Conservation (phyloP, 2,888 invertebrate species). For the Caenorhabditis afra region DNA sequence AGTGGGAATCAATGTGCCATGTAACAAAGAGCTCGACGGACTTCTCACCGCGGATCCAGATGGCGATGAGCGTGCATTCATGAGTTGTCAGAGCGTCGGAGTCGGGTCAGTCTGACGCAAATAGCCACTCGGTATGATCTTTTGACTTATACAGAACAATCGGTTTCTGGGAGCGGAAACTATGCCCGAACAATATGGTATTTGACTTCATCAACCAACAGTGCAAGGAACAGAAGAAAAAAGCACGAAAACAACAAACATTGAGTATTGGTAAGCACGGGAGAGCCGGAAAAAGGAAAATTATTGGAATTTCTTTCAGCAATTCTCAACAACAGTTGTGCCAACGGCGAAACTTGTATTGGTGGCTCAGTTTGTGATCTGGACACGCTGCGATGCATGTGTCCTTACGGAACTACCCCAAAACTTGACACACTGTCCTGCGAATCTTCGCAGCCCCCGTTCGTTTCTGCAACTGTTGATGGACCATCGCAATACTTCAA, state of each 20-base stretch:
- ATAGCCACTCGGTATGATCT: constrained; percentile 10
- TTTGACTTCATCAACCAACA: constrained; percentile 79
- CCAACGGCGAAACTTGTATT: constrained; percentile 79
- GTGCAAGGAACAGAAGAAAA: constrained; percentile 70
- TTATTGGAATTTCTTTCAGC: constrained; percentile 62
- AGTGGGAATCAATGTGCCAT: constrained; percentile 71
- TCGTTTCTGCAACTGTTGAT: constrained; percentile 61
- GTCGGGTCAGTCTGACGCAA: constrained; percentile 68
- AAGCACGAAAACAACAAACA: constrained; percentile 69
- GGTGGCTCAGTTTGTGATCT: constrained; percentile 79
- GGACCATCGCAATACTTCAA: constrained; percentile 58
- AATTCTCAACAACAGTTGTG: constrained; percentile 79
- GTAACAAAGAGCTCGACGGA: constrained; percentile 75
- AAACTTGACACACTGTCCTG: constrained; percentile 78
- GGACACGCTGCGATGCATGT: constrained; percentile 73
- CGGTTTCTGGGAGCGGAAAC: constrained; percentile 77
- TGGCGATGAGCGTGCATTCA: constrained; percentile 74
- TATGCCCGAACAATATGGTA: constrained; percentile 77
- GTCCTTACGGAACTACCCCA: constrained; percentile 78
- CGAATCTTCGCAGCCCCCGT: constrained; percentile 57
- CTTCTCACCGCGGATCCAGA: constrained; percentile 77
- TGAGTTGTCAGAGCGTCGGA: constrained; percentile 74
- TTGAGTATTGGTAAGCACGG: constrained; percentile 71
- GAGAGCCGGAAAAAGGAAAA: not conserved
- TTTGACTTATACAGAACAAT: constrained; percentile 61